A percentile compares a stretch with the other conserved stretches of the same genome.
phyloP scores from a whole-genome alignment of 2,888 invertebrate genomes.

The Drosophila bunnanda region DNA sequence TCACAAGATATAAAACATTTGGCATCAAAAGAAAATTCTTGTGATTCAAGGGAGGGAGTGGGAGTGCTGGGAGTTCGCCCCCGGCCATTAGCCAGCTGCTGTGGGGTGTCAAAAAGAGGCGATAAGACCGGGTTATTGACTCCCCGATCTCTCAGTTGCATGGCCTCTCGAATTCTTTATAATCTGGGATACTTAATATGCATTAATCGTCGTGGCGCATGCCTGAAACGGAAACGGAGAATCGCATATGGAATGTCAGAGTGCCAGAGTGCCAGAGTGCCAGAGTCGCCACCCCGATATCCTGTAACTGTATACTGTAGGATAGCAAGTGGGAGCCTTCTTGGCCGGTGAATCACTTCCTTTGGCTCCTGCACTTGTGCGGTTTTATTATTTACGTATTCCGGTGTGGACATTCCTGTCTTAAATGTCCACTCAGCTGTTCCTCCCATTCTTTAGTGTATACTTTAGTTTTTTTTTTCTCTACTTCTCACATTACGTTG shows the following conservation, averaged over 20 bases:
- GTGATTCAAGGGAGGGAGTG: conserved; percentile 24
- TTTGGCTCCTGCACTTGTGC: conserved; percentile 67
- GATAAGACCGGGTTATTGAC: conserved; percentile 50
- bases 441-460: conserved; percentile 23
- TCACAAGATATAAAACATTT: conserved; percentile 65
- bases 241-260: conserved; percentile 17
- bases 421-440: conserved; percentile 77
- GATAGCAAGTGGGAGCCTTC: background rate
- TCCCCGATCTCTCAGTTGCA: conserved; percentile 11
- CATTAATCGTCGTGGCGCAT: conserved; percentile 50
- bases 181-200: conserved; percentile 56
- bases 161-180: conserved; percentile 32
- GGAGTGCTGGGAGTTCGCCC: background rate
- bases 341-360: conserved; percentile 67
- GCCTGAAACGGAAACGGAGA: conserved; percentile 58
- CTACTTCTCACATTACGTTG: conserved; percentile 46
- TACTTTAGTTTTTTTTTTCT: conserved; percentile 1
- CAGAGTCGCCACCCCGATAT: conserved; percentile 25
- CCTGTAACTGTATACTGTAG: conserved; percentile 47
- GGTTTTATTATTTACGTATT: conserved; percentile 51
- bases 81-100: conserved; percentile 19
- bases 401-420: conserved; percentile 25
- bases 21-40: conserved; percentile 45
- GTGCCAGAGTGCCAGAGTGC: background rate
- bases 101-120: conserved; percentile 41